Evolutionary conservation across 1,140 invertebrate genomes (phyloP), one percentile per base, ranked within the genome.

Genomic region (Lasioglossum baleicum): DNA sequence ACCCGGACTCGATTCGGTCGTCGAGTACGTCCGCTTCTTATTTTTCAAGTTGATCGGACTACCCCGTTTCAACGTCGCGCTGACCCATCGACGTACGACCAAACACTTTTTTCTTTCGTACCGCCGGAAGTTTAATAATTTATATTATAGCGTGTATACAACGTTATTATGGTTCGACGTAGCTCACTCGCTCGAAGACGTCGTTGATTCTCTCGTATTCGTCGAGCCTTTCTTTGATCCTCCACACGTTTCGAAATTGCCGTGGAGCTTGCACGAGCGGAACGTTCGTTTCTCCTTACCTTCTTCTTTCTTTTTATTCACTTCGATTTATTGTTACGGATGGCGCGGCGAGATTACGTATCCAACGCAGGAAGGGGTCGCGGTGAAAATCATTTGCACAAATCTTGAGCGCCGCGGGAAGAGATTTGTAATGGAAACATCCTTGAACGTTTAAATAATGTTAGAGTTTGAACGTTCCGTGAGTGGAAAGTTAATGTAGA

Each of bases 71-170:
- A 4, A 35, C 8, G 44, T 44, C 44, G 11, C 44, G 44, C 44
- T 2, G 15, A 7, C 7, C 15, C 7, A 0, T n/a, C 31, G 35
- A 20, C 10, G 8, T 0, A 10, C 6, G 53, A 60, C 51, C 71
- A 51, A 80, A 75, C 51, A 61, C 78, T 75, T 80, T 53, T 63
- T 58, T 22, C 35, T 7, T 20, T 44, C 31, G 64, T 74, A 68
- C 26, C 78, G 60, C 71, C 26, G 53, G 56, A 75, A 80, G 71
- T 80, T 75, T 71, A 68, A 79, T 80, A 75, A 83, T 73, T 83
- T 64, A 84, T 64, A 75, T 74, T 74, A 76, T 76, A 79, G 48
- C 64, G 53, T 77, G 56, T 71, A 73, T 69, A 79, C 71, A 82
- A 74, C 61, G 51, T 73, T 56, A 48, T 42, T 74, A 26, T 42